Base-by-base conservation (phyloP, 2,797 vertebrate species). In the Microcaecilia unicolor region DNA sequence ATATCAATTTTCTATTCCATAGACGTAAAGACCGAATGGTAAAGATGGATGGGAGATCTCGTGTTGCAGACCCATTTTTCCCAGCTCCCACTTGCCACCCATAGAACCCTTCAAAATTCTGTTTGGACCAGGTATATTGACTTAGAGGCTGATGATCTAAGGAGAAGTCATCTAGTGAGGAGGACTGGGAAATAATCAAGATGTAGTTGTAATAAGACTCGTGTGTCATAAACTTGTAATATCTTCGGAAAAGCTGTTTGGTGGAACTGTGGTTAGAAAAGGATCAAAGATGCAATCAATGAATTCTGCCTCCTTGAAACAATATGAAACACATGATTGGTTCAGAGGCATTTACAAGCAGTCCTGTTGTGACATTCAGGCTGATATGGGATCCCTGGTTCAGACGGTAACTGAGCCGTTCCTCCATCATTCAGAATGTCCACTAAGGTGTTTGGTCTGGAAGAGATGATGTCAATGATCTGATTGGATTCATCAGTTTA, bases 311-410 rank as follows among this genome's bases (percentile, higher is more conserved):
- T 6, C 40, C 25, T 25, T 40, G 36, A 11, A 40, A 3, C 12
- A 47, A 30, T 47, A 34, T 9, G 24, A 30, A 12, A 47, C 13
- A n/a, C 44, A 47, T 47, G 10, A 40, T 18, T 8, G 44, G 36
- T 25, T 33, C 34, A 20, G 25, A 22, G 11, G 36, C 23, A 21
- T 47, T 25, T 11, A 47, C 15, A 12, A 23, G 11, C 4, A 28
- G 12, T 3, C 22, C n/a, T n/a, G 34, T 22, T 10, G 16, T n/a
- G 17, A 34, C 19, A 3, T 16, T 13, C 2, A 34, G 19, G 9
- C 6, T 20, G 2, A 34, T 5, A 21, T 29, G 17, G 14, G 12
- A 23, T 11, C 35, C 31, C n/a, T 29, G n/a, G 4, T 21, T 10
- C 28, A 40, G 18, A n/a, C 6, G 25, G n/a, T 25, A n/a, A 34